phyloP scores from a whole-genome alignment of 2,797 vertebrate genomes.

The Siniperca undulata region DNA sequence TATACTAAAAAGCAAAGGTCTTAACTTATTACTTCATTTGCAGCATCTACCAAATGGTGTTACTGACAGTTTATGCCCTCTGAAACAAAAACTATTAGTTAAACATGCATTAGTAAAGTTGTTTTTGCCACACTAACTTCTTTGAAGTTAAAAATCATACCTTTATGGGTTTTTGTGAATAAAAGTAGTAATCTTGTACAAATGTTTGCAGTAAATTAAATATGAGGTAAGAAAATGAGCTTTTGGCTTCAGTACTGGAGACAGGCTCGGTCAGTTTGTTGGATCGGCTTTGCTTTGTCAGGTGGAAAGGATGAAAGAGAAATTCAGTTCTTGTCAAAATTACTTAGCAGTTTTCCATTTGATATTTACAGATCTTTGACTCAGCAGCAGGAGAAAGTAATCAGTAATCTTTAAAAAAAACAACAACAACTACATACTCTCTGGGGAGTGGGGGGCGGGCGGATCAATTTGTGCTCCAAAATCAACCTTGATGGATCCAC shows the following conservation, averaged over 20 bases:
- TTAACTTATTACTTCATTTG: not conserved
- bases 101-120: not conserved
- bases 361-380: conserved; percentile 4
- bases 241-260: not conserved
- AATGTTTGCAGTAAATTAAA: not conserved
- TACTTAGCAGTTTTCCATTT: not conserved
- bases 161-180: not conserved
- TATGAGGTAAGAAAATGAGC: not conserved
- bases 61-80: not conserved
- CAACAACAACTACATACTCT: not conserved
- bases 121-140: not conserved
- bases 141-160: not conserved
- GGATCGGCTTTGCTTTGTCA: conserved; percentile 16
- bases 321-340: conserved; percentile 4
- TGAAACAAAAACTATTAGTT: not conserved
- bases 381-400: not conserved
- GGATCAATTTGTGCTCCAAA: conserved; percentile 14
- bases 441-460: not conserved
- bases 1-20: not conserved
- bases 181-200: not conserved
- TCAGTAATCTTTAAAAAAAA: not conserved
- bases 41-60: not conserved
- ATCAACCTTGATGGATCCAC: conserved; percentile 13
- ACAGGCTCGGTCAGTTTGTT: not conserved
- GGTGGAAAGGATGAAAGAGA: conserved; percentile 15